phyloP scores from a whole-genome alignment of 2,888 invertebrate species.

The Isotomurus palustris region DNA sequence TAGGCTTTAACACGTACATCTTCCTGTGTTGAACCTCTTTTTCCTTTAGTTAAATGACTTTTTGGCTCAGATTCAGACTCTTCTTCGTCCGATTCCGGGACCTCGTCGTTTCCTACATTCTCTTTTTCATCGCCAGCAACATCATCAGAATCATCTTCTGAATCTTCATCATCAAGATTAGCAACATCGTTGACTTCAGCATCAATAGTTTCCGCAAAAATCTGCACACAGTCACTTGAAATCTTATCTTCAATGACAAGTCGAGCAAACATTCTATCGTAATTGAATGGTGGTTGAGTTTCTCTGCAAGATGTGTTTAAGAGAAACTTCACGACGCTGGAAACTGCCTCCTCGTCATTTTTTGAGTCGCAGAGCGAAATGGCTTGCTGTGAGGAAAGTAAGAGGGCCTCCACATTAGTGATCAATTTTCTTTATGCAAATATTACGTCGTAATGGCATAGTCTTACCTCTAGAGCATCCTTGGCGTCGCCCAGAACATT shows the following conservation, averaged over 20 bases:
- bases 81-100: not conserved
- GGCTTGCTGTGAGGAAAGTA: conserved; percentile 12
- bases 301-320: conserved; percentile 7
- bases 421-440: too few species aligned
- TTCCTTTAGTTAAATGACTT: conserved; percentile 1
- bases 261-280: conserved; percentile 25
- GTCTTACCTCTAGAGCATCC: conserved; percentile 4
- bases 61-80: conserved; percentile 1
- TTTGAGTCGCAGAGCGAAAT: conserved; percentile 17
- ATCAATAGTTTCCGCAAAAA: conserved; percentile 31
- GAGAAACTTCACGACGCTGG: conserved; percentile 15
- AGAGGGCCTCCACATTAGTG: too few species aligned
- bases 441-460: not conserved
- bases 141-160: conserved; percentile 14
- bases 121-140: conserved; percentile 21
- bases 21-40: conserved; percentile 9
- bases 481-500: conserved; percentile 12
- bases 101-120: too few species aligned
- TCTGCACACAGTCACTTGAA: conserved; percentile 25
- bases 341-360: conserved; percentile 9
- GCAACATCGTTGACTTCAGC: conserved; percentile 18
- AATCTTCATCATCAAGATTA: conserved; percentile 15
- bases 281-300: conserved; percentile 21
- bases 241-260: conserved; percentile 27
- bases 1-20: not conserved